Evolutionary conservation across 1,140 invertebrate species (phyloP).

Genomic region (Pogonomyrmex californicus): DNA sequence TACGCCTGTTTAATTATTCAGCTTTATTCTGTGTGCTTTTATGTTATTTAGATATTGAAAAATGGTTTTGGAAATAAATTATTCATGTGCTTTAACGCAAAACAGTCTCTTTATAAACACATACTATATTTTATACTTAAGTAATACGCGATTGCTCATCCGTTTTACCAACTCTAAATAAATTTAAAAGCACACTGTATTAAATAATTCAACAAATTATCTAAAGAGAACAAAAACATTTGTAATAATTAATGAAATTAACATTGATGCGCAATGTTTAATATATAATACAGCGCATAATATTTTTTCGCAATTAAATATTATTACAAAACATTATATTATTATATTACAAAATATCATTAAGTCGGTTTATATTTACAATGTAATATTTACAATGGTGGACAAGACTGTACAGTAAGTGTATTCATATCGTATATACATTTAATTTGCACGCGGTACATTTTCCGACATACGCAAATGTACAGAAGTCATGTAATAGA

Average conservation of each 20-base stretch:
- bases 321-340: neutral
- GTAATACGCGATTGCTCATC: neutral
- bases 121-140: slow-evolving; percentile 1
- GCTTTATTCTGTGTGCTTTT: slow-evolving; percentile 1
- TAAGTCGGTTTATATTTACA: neutral
- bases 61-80: slow-evolving; percentile 21
- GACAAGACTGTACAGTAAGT: neutral
- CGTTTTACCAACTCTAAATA: slow-evolving; percentile 1
- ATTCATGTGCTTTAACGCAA: neutral
- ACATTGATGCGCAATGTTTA: neutral
- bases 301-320: slow-evolving; percentile 1
- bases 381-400: neutral
- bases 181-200: neutral
- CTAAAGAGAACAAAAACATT: neutral
- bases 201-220: neutral
- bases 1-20: slow-evolving; percentile 15
- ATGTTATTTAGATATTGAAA: slow-evolving; percentile 8
- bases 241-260: slow-evolving; percentile 1
- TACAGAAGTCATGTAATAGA: neutral
- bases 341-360: neutral
- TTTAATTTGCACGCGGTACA: neutral
- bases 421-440: neutral
- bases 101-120: neutral
- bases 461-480: neutral
- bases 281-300: neutral